Evolutionary conservation across 2,113 vertebrate species (phyloP).

Genomic region (Cavia porcellus): DNA sequence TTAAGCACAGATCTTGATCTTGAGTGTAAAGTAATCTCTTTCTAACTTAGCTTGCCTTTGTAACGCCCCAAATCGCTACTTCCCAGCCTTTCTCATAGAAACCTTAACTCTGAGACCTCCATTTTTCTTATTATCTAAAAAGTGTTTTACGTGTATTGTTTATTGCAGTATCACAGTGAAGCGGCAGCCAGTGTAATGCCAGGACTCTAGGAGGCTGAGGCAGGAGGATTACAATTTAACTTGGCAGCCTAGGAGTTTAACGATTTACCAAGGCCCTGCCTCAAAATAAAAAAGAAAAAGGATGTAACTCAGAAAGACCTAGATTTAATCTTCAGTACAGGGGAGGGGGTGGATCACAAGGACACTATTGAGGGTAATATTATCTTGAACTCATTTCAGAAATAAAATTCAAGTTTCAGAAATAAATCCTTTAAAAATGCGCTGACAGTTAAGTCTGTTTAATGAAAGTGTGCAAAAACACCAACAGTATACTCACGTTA

Average conservation of each 20-base stretch:
- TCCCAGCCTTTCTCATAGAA: neutral
- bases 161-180: neutral
- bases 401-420: conserved; percentile 14
- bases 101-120: neutral
- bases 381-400: neutral
- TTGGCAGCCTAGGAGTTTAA: neutral
- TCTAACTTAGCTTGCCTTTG: neutral
- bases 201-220: neutral
- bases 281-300: neutral
- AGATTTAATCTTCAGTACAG: neutral
- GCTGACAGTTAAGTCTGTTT: neutral
- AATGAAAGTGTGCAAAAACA: neutral
- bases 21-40: neutral
- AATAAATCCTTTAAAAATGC: neutral
- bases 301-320: neutral
- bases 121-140: neutral
- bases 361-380: neutral
- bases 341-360: neutral
- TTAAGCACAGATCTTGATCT: neutral
- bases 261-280: neutral
- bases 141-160: neutral
- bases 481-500: neutral
- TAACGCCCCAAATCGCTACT: neutral
- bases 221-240: neutral
- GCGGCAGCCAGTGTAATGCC: neutral